phyloP scores from a whole-genome alignment of 2,888 invertebrate genomes.

The Helleia helle region DNA sequence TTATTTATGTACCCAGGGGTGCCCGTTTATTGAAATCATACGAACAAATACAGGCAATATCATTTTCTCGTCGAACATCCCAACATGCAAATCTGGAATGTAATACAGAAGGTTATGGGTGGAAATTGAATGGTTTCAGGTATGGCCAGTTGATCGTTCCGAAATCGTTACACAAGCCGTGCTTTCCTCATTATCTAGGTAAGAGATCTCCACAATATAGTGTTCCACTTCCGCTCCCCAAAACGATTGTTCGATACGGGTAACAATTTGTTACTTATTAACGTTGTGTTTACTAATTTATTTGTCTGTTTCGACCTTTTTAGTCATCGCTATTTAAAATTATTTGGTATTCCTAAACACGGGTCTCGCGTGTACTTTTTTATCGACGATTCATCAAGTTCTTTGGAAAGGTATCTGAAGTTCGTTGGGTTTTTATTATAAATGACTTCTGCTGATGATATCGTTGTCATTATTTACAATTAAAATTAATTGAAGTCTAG shows the following conservation, averaged over 20 bases:
- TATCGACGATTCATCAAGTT: too few species aligned
- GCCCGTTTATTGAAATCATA: slow-evolving; percentile 62
- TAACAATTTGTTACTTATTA: slow-evolving; percentile 25
- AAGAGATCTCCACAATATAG: slow-evolving; percentile 33
- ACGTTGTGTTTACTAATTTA: slow-evolving; percentile 8
- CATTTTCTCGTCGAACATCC: neutral
- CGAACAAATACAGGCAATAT: slow-evolving; percentile 37
- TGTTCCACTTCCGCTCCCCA: slow-evolving; percentile 29
- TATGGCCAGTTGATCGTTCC: slow-evolving; percentile 7
- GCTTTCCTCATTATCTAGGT: slow-evolving; percentile 27
- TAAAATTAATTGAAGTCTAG: too few species aligned
- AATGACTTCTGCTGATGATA: too few species aligned
- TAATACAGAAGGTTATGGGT: neutral
- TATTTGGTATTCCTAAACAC: too few species aligned
- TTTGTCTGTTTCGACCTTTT: neutral
- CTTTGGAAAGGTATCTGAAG: too few species aligned
- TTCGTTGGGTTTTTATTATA: too few species aligned
- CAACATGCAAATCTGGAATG: neutral
- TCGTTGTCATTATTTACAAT: too few species aligned
- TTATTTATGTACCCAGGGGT: slow-evolving; percentile 60
- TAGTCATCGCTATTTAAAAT: too few species aligned
- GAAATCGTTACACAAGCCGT: slow-evolving; percentile 15
- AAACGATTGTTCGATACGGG: slow-evolving; percentile 36
- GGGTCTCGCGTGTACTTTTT: too few species aligned
- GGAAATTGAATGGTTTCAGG: neutral